These are phyloP conservation scores for Phataginus tetradactyla DNA, from an alignment of 2,797 vertebrate species.

Conservation along the genomic window DNA sequence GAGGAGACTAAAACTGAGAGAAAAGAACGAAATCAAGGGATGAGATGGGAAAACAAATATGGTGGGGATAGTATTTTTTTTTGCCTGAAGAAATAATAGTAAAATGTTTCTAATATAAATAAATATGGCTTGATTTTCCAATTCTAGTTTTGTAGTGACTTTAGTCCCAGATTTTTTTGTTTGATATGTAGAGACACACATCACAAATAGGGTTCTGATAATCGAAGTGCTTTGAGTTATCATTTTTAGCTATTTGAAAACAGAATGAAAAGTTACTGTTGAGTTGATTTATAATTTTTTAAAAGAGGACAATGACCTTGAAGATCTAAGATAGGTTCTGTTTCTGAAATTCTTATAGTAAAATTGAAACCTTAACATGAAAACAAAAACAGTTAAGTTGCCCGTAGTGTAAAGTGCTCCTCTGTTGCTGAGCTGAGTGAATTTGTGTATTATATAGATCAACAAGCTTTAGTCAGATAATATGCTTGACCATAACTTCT, in stretches of 20 bases:
- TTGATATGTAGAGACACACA: not conserved
- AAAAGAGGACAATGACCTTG: not conserved
- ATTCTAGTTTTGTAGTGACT: not conserved
- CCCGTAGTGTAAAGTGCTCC: not conserved
- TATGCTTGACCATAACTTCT: not conserved
- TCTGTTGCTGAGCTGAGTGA: not conserved
- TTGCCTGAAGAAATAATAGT: not conserved
- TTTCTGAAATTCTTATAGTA: not conserved
- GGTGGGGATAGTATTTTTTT: not conserved
- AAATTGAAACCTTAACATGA: conserved; percentile 9
- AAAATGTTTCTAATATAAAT: not conserved
- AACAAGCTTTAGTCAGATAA: not conserved
- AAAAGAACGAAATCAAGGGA: not conserved
- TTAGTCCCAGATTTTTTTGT: not conserved
- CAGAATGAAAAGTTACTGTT: not conserved
- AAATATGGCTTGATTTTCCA: not conserved
- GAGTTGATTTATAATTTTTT: not conserved
- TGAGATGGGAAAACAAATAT: not conserved
- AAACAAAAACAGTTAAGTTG: not conserved
- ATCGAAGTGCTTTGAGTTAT: conserved; percentile 8
- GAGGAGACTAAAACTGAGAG: not conserved
- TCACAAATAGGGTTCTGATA: not conserved
- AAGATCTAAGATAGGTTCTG: conserved; percentile 1
- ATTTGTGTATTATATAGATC: not conserved
- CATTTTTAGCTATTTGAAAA: not conserved